Evolutionary conservation across 2,113 vertebrate species (phyloP), one percentile per base, ranked within the genome.

Genomic region (Lampris incognitus): DNA sequence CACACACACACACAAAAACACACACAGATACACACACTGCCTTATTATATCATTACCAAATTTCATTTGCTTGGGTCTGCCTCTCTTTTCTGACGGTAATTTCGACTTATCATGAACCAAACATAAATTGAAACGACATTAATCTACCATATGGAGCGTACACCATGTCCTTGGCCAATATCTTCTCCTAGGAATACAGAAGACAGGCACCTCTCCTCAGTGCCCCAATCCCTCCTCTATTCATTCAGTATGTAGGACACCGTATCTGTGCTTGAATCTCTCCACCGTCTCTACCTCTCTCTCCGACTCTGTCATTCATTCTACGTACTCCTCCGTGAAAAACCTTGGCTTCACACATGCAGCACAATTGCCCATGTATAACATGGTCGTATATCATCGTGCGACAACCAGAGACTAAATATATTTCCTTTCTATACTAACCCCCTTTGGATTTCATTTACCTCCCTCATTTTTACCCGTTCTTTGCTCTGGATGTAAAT

Each of bases 21-120:
- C 74, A 59, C 71, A 51, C 52, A 66, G 44, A 39, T 48, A 72
- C 2, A 69, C 44, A 75, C 68, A 62, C 51, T 72, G 63, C 69
- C 72, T 38, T 63, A 87, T 86, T 79, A 81, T 39, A 42, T 39
- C 57, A 65, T 72, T 72, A 81, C 57, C 55, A 78, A 72, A 86
- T 77, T 64, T 62, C 6, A 85, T 82, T 81, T 72, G 54, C 13
- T 48, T 44, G 9, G 54, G 36, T 78, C 46, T 46, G 57, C 36
- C 7, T 46, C 36, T 13, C 39, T 49, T 24, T 39, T 24, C 24
- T 24, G 24, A 24, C 24, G 24, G 24, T 24, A 24, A 24, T 24
- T 24, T 24, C 24, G 24, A 24, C 24, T 24, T 0, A 24, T 24
- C 24, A 24, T 24, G 24, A 24, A 24, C 24, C 24, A 24, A 24